phyloP scores from a whole-genome alignment of 2,888 invertebrate species.

The Glomeris marginata region DNA sequence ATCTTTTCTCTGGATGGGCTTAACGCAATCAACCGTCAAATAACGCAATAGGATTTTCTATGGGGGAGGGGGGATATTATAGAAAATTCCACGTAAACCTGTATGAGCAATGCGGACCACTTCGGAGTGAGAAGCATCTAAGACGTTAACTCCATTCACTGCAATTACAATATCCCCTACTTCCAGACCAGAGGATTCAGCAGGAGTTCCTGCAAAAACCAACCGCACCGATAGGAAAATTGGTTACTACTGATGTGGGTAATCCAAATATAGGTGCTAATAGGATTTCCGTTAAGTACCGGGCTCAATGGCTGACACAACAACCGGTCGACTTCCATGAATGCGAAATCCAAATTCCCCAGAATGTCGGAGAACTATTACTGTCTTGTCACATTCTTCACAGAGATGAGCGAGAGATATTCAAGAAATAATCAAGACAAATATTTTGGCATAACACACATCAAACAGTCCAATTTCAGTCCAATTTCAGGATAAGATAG shows the following conservation, averaged over 20 bases:
- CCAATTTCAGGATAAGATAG: too few species aligned
- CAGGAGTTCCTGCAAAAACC: slow-evolving; percentile 51
- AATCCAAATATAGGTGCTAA: neutral
- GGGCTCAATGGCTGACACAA: slow-evolving; percentile 85
- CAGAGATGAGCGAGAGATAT: slow-evolving; percentile 17
- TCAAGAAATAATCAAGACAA: neutral
- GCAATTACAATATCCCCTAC: slow-evolving; percentile 88
- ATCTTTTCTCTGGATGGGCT: too few species aligned
- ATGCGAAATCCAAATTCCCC: slow-evolving; percentile 92
- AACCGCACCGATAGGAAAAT: neutral
- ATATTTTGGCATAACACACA: too few species aligned
- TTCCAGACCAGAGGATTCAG: slow-evolving; percentile 78
- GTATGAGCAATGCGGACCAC: slow-evolving; percentile 83
- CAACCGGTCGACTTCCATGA: slow-evolving; percentile 89
- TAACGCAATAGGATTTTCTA: too few species aligned
- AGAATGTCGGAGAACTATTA: slow-evolving; percentile 58
- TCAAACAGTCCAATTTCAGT: too few species aligned
- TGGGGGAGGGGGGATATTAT: too few species aligned
- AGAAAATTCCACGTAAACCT: slow-evolving; percentile 41
- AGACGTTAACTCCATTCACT: slow-evolving; percentile 76
- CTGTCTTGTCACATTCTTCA: slow-evolving; percentile 74
- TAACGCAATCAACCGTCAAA: too few species aligned
- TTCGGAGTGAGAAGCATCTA: slow-evolving; percentile 85
- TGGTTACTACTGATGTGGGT: too few species aligned
- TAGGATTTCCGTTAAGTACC: slow-evolving; percentile 28